Conservation (phyloP, 2,113 vertebrate genomes). For the Columba livia region DNA sequence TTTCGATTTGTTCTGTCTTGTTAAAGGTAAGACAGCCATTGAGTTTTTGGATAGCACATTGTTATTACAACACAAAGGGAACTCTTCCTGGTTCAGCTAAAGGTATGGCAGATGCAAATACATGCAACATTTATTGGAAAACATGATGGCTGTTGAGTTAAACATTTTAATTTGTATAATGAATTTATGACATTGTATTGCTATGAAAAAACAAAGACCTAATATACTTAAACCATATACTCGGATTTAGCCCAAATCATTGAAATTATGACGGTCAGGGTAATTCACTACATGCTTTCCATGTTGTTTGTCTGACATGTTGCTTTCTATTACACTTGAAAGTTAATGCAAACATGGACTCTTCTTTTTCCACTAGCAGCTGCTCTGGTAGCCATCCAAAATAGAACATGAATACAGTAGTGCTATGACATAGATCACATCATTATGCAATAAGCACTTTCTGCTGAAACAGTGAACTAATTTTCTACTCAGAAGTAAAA, state of each 20-base stretch:
- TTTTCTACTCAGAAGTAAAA: not conserved
- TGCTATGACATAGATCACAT: not conserved
- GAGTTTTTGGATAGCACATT: not conserved
- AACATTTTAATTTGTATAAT: not conserved
- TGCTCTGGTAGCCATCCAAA: not conserved
- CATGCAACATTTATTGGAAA: not conserved
- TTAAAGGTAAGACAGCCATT: not conserved
- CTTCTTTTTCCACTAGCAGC: not conserved
- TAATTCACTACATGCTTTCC: not conserved
- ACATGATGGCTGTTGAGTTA: not conserved
- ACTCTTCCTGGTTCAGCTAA: not conserved
- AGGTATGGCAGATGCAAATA: not conserved
- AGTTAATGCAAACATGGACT: not conserved
- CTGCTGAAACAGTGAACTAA: not conserved
- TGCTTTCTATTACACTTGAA: not conserved
- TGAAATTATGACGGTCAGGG: not conserved
- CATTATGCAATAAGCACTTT: not conserved
- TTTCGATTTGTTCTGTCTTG: not conserved
- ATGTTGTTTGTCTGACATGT: not conserved
- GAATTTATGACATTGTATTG: not conserved
- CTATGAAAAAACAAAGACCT: not conserved
- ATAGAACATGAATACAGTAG: not conserved
- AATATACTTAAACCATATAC: not conserved
- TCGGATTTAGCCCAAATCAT: not conserved
- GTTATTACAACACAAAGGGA: not conserved